Conservation (phyloP, 2,113 vertebrate species). For the Poicephalus meyeri region DNA sequence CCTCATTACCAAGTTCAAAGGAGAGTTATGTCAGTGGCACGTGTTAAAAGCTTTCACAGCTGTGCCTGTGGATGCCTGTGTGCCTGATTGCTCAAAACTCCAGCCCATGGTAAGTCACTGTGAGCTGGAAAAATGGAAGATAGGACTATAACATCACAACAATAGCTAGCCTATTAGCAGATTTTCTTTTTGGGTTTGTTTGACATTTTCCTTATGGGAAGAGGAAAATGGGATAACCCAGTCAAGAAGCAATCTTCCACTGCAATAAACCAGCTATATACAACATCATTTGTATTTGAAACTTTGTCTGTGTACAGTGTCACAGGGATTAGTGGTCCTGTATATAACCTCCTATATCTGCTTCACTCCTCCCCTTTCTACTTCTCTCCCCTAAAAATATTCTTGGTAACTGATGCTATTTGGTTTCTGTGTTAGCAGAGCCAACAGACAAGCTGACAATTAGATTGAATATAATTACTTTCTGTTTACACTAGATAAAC, state of each 20-base stretch:
- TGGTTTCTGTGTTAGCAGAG: background rate
- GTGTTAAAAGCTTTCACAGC: background rate
- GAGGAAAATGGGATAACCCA: background rate
- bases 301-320: background rate
- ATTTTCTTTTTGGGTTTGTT: background rate
- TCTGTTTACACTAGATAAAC: conserved; percentile 46
- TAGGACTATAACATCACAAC: background rate
- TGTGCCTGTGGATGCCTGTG: background rate
- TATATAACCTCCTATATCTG: background rate
- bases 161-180: background rate
- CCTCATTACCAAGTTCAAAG: background rate
- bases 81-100: background rate
- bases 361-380: background rate
- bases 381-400: conserved; percentile 3
- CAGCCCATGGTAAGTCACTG: background rate
- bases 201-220: background rate
- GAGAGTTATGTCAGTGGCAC: background rate
- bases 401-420: background rate
- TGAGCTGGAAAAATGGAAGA: background rate
- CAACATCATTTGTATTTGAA: background rate
- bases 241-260: background rate
- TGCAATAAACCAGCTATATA: background rate
- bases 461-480: conserved; percentile 53
- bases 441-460: conserved; percentile 2
- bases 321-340: background rate